Percentiles rank a stretch among this genome's conserved stretches.
These are phyloP conservation scores for Neria commutata DNA, from an alignment of 2,888 invertebrate genomes.

Conservation along the genomic window DNA sequence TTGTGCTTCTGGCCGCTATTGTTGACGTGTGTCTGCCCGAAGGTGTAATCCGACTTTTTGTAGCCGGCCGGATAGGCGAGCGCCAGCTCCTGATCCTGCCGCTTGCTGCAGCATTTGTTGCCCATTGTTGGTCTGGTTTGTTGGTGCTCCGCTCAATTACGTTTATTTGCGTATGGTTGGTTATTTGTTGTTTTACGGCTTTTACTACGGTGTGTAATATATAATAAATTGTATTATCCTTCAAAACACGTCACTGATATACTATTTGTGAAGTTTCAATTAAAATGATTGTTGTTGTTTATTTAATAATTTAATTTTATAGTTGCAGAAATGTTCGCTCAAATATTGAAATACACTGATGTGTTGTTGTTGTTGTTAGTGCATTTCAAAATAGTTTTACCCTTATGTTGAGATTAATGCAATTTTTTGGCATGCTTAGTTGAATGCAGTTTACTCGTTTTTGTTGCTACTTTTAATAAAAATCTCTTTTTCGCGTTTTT, in stretches of 20 bases:
- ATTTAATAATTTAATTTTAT: neutral
- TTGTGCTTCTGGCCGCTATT: slow-evolving; percentile 60
- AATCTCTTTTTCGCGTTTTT: slow-evolving; percentile 18
- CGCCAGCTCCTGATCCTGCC: slow-evolving; percentile 71
- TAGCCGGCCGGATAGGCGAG: slow-evolving; percentile 60
- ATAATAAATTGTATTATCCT: neutral
- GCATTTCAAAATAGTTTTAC: neutral
- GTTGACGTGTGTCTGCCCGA: slow-evolving; percentile 59
- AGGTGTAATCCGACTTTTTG: slow-evolving; percentile 61
- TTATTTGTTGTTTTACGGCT: neutral
- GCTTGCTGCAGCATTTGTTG: slow-evolving; percentile 87
- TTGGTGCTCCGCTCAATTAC: slow-evolving; percentile 5
- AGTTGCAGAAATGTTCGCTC: neutral
- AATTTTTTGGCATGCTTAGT: neutral
- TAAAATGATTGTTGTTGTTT: neutral
- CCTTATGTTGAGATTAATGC: slow-evolving; percentile 7
- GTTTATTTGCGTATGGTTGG: neutral
- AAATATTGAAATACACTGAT: neutral
- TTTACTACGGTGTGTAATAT: neutral
- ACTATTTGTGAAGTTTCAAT: neutral
- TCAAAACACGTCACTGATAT: neutral
- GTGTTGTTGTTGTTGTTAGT: slow-evolving; percentile 13
- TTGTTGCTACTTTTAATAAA: slow-evolving; percentile 11
- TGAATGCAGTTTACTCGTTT: slow-evolving; percentile 3
- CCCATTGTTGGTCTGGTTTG: slow-evolving; percentile 67